phyloP scores from a whole-genome alignment of 2,797 vertebrate genomes.

The Ciconia nigra region DNA sequence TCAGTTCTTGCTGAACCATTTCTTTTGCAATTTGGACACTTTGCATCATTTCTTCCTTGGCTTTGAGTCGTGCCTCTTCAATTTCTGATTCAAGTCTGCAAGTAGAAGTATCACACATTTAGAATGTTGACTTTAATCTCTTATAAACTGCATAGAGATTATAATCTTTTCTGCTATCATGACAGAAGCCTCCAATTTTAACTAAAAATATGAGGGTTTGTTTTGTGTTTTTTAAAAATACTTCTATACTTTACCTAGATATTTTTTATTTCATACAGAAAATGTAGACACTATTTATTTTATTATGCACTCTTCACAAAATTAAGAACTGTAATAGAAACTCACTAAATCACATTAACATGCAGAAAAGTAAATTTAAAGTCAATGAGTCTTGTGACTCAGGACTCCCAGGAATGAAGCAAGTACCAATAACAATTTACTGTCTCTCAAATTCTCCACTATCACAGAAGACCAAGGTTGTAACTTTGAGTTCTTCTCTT shows the following conservation, averaged over 20 bases:
- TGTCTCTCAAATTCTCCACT: neutral
- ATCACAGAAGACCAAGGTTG: neutral
- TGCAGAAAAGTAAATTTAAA: neutral
- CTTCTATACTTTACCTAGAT: neutral
- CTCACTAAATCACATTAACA: neutral
- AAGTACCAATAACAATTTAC: neutral
- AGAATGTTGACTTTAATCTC: neutral
- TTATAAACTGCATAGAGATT: neutral
- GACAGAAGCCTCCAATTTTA: neutral
- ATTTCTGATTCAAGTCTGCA: slow-evolving; percentile 92
- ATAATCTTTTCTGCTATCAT: neutral
- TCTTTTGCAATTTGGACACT: slow-evolving; percentile 93
- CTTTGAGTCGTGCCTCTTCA: slow-evolving; percentile 89
- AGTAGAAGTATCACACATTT: neutral
- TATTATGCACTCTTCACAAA: neutral
- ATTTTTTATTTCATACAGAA: neutral
- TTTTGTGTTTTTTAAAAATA: neutral
- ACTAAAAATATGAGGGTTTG: neutral
- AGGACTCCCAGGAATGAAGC: neutral
- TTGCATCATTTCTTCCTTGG: slow-evolving; percentile 94
- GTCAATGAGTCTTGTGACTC: neutral
- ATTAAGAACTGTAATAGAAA: neutral
- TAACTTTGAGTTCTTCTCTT: neutral
- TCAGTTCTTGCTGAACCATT: slow-evolving; percentile 89
- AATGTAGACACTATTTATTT: neutral